Evolutionary conservation across 92 coral and sea anemone species (phyloP).

Genomic region (Phenganax marumi): DNA sequence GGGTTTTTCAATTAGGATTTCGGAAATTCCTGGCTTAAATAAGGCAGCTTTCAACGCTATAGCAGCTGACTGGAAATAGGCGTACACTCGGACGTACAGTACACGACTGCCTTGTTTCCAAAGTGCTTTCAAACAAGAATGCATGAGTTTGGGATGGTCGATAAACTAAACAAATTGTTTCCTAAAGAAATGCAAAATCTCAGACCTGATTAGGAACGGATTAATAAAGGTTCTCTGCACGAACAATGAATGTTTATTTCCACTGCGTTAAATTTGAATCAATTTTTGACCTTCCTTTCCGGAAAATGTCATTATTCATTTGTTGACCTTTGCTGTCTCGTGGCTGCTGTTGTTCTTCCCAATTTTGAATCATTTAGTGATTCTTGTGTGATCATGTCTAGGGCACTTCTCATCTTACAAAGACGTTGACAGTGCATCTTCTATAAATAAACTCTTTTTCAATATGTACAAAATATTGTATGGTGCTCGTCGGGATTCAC

Average conservation of each 20-base stretch:
- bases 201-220: background rate
- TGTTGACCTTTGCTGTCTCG: conserved; percentile 4
- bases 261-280: background rate
- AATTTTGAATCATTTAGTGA: background rate
- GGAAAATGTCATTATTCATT: conserved; percentile 12
- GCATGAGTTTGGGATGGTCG: conserved; percentile 7
- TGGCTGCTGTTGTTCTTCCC: background rate
- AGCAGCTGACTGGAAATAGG: conserved; percentile 16
- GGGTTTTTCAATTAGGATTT: conserved; percentile 8
- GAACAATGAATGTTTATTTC: background rate
- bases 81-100: background rate
- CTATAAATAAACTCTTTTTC: background rate
- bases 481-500: background rate
- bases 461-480: conserved; percentile 11
- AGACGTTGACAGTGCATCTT: too few species aligned
- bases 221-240: background rate
- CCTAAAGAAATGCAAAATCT: conserved; percentile 6
- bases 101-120: background rate
- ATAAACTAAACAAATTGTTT: conserved; percentile 5
- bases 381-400: background rate
- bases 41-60: background rate
- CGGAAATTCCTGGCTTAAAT: background rate
- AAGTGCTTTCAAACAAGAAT: background rate
- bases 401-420: background rate
- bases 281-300: conserved; percentile 6